A percentile compares a stretch with the other conserved stretches of the same genome.
These are phyloP conservation scores for Ivindomyrus marchei DNA, from an alignment of 2,113 vertebrate species.

Conservation along the genomic window DNA sequence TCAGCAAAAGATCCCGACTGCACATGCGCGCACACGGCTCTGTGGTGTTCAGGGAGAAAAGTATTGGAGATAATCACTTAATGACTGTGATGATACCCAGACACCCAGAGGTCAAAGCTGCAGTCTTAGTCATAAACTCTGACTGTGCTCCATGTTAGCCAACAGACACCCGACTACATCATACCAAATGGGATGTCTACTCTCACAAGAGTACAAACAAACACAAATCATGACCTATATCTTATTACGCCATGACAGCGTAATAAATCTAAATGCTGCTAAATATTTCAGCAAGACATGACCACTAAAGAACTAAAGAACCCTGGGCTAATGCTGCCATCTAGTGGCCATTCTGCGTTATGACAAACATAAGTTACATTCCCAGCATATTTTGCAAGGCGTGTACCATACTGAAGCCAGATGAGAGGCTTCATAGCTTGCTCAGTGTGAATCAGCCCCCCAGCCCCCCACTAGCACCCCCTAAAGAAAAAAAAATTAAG, in stretches of 20 bases:
- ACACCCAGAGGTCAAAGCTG: background rate
- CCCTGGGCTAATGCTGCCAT: constrained; percentile 17
- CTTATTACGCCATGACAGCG: background rate
- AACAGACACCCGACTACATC: background rate
- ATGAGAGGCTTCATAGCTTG: background rate
- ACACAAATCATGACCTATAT: background rate
- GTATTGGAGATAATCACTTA: background rate
- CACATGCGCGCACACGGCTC: background rate
- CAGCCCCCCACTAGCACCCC: background rate
- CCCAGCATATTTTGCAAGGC: background rate
- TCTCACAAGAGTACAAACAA: background rate
- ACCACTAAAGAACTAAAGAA: background rate
- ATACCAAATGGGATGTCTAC: background rate
- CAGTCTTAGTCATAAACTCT: background rate
- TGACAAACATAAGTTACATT: background rate
- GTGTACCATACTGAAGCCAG: background rate
- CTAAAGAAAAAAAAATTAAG: background rate
- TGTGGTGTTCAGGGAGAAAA: background rate
- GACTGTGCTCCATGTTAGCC: background rate
- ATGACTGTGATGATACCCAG: background rate
- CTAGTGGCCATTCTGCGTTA: constrained; percentile 23
- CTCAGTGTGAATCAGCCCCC: background rate
- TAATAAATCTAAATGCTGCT: background rate
- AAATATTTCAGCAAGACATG: background rate
- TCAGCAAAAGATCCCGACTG: background rate